A percentile compares a stretch with the other conserved stretches of the same genome.
Conservation (phyloP, 1,140 invertebrate genomes). For the Kradibia gibbosae region DNA sequence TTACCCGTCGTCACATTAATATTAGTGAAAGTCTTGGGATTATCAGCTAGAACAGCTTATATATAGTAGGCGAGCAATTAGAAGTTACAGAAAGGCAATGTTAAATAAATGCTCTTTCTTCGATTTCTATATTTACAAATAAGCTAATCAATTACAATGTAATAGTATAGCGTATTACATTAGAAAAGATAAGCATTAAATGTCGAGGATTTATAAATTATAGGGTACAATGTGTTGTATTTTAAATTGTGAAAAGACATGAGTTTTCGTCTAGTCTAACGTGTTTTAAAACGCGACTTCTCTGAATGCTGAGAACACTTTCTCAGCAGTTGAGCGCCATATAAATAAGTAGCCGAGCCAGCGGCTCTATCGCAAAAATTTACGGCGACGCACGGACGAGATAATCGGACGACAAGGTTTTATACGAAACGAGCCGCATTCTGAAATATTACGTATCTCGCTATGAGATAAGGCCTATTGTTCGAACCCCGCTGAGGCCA, state of each 20-base stretch:
- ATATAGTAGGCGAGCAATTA: not conserved
- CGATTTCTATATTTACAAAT: not conserved
- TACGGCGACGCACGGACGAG: not conserved
- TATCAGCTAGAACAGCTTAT: not conserved
- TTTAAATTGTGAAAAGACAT: not conserved
- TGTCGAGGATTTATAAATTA: not conserved
- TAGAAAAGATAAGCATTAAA: not conserved
- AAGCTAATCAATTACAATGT: not conserved
- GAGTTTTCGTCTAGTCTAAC: not conserved
- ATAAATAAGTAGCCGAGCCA: not conserved
- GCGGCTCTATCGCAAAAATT: not conserved
- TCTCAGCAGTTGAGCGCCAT: no score
- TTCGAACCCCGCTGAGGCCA: not conserved
- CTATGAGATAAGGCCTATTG: not conserved
- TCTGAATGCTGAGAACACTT: not conserved
- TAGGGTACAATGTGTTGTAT: not conserved
- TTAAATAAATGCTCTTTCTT: not conserved
- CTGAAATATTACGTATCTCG: slow-evolving; percentile 27
- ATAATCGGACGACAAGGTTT: slow-evolving; percentile 18
- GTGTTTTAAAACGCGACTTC: not conserved
- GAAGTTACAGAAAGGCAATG: not conserved
- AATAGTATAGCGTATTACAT: not conserved
- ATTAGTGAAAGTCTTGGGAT: not conserved
- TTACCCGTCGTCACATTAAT: not conserved
- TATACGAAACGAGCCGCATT: slow-evolving; percentile 17